phyloP scores from a whole-genome alignment of 2,888 invertebrate species.

The Griposia aprilina region DNA sequence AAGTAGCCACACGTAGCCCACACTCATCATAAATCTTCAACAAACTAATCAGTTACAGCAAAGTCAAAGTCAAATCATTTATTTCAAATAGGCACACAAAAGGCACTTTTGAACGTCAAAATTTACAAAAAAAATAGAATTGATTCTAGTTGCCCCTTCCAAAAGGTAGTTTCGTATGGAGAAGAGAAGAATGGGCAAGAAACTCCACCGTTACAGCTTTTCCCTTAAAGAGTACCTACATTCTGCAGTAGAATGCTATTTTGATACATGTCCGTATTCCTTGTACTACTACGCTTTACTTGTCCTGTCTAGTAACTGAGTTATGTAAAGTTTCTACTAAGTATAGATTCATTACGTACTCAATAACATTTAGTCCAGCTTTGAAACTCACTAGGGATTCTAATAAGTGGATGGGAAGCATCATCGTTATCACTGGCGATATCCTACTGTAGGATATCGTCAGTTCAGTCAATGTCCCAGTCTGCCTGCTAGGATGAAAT shows the following conservation, averaged over 20 bases:
- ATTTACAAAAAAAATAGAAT: too few species aligned
- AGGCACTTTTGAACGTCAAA: too few species aligned
- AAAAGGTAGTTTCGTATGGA: too few species aligned
- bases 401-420: not conserved
- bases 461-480: not conserved
- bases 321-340: not conserved
- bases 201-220: too few species aligned
- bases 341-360: not conserved
- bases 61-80: too few species aligned
- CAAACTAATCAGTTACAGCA: too few species aligned
- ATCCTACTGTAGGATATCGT: not conserved
- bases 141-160: too few species aligned
- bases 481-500: not conserved
- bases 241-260: not conserved
- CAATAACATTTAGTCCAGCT: not conserved
- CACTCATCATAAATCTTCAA: too few species aligned
- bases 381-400: not conserved
- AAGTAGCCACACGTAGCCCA: too few species aligned
- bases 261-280: not conserved
- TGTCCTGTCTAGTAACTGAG: too few species aligned
- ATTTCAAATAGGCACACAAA: too few species aligned
- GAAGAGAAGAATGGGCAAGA: too few species aligned
- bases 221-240: not conserved
- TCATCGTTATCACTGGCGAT: not conserved
- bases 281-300: not conserved